Evolutionary conservation across 92 coral and sea anemone species (phyloP).

Genomic region (Umimayanthus chanpuru): DNA sequence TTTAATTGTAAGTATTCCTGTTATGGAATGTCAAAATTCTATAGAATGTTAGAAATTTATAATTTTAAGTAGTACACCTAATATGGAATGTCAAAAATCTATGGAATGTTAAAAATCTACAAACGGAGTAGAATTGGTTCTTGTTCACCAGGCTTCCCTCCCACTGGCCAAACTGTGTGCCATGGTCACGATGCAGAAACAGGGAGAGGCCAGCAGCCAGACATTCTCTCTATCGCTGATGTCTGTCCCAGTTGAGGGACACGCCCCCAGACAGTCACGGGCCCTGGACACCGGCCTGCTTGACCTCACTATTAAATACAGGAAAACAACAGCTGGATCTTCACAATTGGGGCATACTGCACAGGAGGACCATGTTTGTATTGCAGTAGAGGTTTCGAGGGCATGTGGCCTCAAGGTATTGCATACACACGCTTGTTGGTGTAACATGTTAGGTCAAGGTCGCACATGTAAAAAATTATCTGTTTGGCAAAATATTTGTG

Average conservation of each 20-base stretch:
- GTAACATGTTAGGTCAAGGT: background rate
- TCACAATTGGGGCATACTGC: conserved; percentile 9
- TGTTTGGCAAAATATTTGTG: no score
- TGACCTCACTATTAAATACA: conserved; percentile 82
- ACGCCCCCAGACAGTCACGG: conserved; percentile 50
- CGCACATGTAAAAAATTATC: background rate
- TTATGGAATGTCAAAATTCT: no score
- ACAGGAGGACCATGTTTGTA: conserved; percentile 71
- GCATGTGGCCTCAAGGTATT: conserved; percentile 97
- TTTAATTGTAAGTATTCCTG: no score
- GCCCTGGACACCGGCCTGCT: conserved; percentile 77
- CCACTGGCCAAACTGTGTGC: conserved; percentile 97
- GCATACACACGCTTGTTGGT: background rate
- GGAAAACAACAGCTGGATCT: conserved; percentile 49
- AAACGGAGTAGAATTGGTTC: background rate
- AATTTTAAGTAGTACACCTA: no score
- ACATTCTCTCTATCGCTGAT: conserved; percentile 89
- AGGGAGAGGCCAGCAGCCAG: conserved; percentile 81
- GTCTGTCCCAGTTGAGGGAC: conserved; percentile 72
- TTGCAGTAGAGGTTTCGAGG: conserved; percentile 74
- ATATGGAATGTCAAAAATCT: no score
- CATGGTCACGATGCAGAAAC: conserved; percentile 97
- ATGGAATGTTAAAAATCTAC: background rate
- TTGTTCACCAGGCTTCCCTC: conserved; percentile 67
- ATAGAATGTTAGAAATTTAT: no score